Percentiles rank a stretch among this genome's conserved stretches.
Evolutionary conservation across 2,888 invertebrate genomes (phyloP).

Genomic region (Scaptomyza reducta): DNA sequence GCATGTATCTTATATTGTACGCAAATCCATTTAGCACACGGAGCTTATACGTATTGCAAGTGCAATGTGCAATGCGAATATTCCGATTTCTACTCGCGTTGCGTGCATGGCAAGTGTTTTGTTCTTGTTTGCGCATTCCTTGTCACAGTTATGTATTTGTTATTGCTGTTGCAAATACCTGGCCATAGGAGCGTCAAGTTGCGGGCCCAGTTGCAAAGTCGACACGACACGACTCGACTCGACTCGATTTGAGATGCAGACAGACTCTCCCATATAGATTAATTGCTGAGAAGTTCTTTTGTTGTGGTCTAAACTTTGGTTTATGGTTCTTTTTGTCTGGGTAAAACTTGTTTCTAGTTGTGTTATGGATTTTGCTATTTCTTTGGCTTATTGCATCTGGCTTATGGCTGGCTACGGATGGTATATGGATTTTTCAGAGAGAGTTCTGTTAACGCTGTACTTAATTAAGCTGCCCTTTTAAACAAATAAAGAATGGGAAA

Average conservation of each 20-base stretch:
- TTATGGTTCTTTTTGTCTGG: constrained; percentile 32
- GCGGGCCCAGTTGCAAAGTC: constrained; percentile 26
- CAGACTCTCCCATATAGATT: constrained; percentile 28
- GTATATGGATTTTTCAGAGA: constrained; percentile 31
- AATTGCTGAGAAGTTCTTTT: constrained; percentile 28
- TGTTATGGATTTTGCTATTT: constrained; percentile 7
- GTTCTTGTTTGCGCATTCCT: constrained; percentile 72
- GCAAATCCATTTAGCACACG: constrained; percentile 27
- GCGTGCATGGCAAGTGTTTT: constrained; percentile 64
- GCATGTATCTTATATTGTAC: too few relatives aligned
- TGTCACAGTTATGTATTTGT: constrained; percentile 52
- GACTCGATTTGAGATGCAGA: constrained; percentile 14
- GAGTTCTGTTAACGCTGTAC: background rate
- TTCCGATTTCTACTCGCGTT: constrained; percentile 51
- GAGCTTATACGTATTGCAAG: constrained; percentile 57
- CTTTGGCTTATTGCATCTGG: constrained; percentile 35
- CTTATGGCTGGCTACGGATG: constrained; percentile 11
- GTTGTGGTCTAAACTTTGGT: constrained; percentile 27
- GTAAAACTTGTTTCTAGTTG: constrained; percentile 56
- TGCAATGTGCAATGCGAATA: constrained; percentile 36
- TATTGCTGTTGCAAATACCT: constrained; percentile 58
- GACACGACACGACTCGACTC: constrained; percentile 8
- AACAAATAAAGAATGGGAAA: too few relatives aligned
- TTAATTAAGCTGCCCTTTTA: background rate
- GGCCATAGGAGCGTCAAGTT: constrained; percentile 65